Base-by-base conservation (phyloP, 2,888 invertebrate genomes). In the Plebejus melissa region DNA sequence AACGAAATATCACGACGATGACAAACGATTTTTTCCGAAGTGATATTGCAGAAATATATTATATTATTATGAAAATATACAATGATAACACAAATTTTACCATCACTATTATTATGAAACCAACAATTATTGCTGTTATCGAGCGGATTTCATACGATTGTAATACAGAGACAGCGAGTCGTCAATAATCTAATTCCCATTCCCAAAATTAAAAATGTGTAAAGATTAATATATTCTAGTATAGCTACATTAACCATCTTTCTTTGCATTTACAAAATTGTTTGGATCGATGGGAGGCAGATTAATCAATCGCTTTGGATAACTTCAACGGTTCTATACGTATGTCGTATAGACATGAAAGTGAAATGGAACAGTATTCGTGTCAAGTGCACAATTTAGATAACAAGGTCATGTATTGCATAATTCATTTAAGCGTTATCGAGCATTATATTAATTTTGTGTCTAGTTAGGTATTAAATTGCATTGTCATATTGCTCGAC, bases 381-480 rank as follows among this genome's bases (percentile, higher is more conserved):
- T 91, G 93, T 93, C 93, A 93, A 93, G 93, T 93, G 91, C 91
- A 92, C 91, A 88, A 91, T 92, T 91, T 91, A 91, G 92, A 91
- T 93, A 90, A 90, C 90, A 91, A 92, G 93, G 93, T 90, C 90
- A 91, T 83, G 84, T 83, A 86, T 90, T 91, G 89, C 90, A 90
- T 90, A 91, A 93, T 85, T 85, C 83, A 84, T 87, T 85, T 85
- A 85, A 84, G 85, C 85, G 77, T 82, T 81, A 81, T 82, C 79
- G 78, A 79, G 79, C 74, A 78, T 79, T 79, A 80, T 76, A 77
- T 77, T 78, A 60, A 72, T 76, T 57, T 57, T 70, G 22, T 46
- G 69, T 72, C 70, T 72, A 32, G 41, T 74, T 65, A 46, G 2
- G n/a, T 5, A 69, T 75, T 75, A 36, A 28, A 60, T 65, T 65